Base-by-base conservation (phyloP, 2,888 invertebrate species). In the Protodeltote pygarga region DNA sequence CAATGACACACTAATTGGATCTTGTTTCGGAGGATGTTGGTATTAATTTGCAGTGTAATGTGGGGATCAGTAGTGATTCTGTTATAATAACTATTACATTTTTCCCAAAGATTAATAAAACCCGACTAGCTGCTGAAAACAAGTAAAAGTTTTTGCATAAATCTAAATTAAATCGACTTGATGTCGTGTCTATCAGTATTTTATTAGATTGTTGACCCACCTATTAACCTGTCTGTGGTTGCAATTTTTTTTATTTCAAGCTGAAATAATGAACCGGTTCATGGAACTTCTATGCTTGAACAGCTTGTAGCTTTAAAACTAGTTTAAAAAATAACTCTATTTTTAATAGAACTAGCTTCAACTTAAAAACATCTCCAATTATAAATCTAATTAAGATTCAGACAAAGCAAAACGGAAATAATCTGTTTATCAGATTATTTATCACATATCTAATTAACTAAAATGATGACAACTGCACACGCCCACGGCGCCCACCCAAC, bases 401-500 rank as follows among this genome's bases (percentile, higher is more conserved):
- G 20, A 25, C 17, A 33, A 51, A 20, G 25, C 29, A 17, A 8
- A 50, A 37, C 52, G 33, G 51, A 59, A 32, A 32, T 25, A 51
- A 51, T 29, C 28, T 13, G 13, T 51, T 37, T 44, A 37, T 37
- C 4, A n/a, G 39, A 50, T 27, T 27, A 54, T 42, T 50, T 50
- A 44, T 55, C 44, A 45, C 5, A 25, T 21, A 51, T 44, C 28
- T 51, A 33, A 59, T 55, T 44, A 59, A 15, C 16, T 45, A 8
- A 19, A 8, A 29, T 28, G 52, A 29, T 37, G 69, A 74, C 69
- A 64, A 72, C 77, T 72, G 62, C 66, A 51, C 73, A 61, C 79
- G 69, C 78, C 75, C 72, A 76, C 79, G 52, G 48, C 48, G 42
- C 53, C 44, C 57, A 49, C 59, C 62, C 63, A 62, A 71, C 65